Conservation (phyloP, 2,113 vertebrate genomes). For the Chloebia gouldiae region DNA sequence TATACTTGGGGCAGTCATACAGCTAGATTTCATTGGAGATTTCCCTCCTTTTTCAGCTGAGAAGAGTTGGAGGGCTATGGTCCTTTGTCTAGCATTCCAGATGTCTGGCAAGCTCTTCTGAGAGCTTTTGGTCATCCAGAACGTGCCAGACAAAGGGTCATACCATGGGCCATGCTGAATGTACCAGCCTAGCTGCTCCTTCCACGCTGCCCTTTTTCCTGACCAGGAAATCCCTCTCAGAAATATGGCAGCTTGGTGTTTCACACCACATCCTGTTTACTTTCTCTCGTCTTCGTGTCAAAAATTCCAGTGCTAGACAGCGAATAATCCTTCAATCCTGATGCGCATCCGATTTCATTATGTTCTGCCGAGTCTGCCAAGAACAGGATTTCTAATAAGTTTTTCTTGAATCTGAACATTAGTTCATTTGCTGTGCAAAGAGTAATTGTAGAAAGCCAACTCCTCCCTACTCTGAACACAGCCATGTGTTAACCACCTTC, state of each 20-base stretch:
- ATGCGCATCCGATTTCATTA: neutral
- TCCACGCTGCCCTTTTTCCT: neutral
- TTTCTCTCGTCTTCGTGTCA: slow-evolving; percentile 34
- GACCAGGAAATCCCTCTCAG: slow-evolving; percentile 54
- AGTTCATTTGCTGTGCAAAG: neutral
- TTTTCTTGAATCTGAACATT: neutral
- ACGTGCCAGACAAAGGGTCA: neutral
- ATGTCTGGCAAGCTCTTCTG: neutral
- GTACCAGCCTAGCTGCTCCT: neutral
- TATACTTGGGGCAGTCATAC: neutral
- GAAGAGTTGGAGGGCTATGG: neutral
- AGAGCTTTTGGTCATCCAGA: neutral
- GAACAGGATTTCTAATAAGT: neutral
- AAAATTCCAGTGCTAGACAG: slow-evolving; percentile 45
- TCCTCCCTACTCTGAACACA: neutral
- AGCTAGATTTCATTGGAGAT: neutral
- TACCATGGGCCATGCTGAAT: neutral
- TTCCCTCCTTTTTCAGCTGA: neutral
- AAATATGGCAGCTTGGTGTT: slow-evolving; percentile 5
- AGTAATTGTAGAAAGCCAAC: neutral
- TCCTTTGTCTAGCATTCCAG: fast-evolving
- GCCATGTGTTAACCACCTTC: neutral
- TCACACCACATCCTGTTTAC: slow-evolving; percentile 65
- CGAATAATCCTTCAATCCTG: slow-evolving; percentile 24
- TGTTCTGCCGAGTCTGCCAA: neutral